phyloP scores from a whole-genome alignment of 1,140 invertebrate genomes.

The Gryllus bimaculatus region DNA sequence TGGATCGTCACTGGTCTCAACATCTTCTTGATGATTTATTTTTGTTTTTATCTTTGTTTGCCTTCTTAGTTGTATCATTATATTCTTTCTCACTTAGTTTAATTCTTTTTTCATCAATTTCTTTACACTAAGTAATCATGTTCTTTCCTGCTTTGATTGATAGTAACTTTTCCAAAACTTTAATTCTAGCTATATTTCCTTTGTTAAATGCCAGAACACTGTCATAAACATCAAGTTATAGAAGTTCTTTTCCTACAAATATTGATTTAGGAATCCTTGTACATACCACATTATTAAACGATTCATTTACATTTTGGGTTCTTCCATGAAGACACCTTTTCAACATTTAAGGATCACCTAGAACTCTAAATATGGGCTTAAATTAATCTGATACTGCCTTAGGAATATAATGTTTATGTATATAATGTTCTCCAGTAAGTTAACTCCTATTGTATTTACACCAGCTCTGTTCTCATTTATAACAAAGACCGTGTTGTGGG shows the following conservation, averaged over 20 bases:
- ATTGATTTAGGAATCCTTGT: neutral
- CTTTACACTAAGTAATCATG: neutral
- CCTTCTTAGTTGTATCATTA: too few species aligned
- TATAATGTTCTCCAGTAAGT: neutral
- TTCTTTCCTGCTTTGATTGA: neutral
- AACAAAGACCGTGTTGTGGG: neutral
- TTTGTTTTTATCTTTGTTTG: too few species aligned
- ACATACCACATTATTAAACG: constrained; percentile 15
- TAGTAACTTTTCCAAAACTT: neutral
- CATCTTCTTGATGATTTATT: too few species aligned
- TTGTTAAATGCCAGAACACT: constrained; percentile 10
- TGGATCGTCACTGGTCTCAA: too few species aligned
- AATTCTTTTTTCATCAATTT: too few species aligned
- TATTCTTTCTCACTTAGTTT: too few species aligned
- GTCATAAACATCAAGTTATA: constrained; percentile 6
- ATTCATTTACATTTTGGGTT: constrained; percentile 14
- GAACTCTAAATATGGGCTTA: neutral
- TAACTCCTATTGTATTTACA: neutral
- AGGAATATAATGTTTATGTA: neutral
- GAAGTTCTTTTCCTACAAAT: neutral
- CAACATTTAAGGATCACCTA: neutral
- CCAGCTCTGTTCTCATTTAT: neutral
- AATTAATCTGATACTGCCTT: neutral
- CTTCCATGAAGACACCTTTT: neutral
- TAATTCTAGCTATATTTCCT: neutral